These are phyloP conservation scores for Sula dactylatra DNA, from an alignment of 2,113 vertebrate genomes.

Conservation along the genomic window DNA sequence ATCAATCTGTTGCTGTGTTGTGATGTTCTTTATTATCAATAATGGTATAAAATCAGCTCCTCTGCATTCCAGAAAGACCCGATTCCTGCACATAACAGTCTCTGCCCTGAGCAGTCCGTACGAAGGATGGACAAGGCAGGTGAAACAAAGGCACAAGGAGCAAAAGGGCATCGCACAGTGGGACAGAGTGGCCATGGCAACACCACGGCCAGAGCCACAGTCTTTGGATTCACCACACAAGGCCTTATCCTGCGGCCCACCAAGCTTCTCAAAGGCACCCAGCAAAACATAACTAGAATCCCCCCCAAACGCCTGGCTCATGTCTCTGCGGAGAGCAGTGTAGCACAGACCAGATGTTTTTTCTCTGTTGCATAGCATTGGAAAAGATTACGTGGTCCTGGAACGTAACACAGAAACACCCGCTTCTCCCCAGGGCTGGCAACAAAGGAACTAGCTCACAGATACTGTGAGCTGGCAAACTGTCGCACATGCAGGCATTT, in stretches of 20 bases:
- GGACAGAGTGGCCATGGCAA: not conserved
- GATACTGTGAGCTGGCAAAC: not conserved
- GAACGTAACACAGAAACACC: not conserved
- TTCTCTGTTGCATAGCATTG: not conserved
- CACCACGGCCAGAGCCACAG: fast-evolving
- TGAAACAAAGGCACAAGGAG: not conserved
- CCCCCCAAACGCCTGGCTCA: not conserved
- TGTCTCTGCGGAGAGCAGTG: not conserved
- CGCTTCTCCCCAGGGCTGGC: fast-evolving
- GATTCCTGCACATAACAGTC: not conserved
- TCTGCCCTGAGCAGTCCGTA: not conserved
- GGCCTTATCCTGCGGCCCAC: fast-evolving
- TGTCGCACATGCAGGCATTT: fast-evolving
- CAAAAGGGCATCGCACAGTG: not conserved
- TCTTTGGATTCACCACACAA: too few relatives aligned
- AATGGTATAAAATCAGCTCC: not conserved
- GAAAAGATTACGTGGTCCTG: not conserved
- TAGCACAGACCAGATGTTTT: not conserved
- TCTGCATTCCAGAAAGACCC: not conserved
- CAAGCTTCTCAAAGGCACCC: not conserved
- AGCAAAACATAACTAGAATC: not conserved
- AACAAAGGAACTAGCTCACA: fast-evolving
- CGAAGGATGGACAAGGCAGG: not conserved
- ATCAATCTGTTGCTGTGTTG: not conserved
- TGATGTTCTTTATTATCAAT: not conserved